A percentile compares a stretch with the other conserved stretches of the same genome.
These are phyloP conservation scores for Eptesicus fuscus DNA, from an alignment of 2,113 vertebrate species.

Conservation along the genomic window DNA sequence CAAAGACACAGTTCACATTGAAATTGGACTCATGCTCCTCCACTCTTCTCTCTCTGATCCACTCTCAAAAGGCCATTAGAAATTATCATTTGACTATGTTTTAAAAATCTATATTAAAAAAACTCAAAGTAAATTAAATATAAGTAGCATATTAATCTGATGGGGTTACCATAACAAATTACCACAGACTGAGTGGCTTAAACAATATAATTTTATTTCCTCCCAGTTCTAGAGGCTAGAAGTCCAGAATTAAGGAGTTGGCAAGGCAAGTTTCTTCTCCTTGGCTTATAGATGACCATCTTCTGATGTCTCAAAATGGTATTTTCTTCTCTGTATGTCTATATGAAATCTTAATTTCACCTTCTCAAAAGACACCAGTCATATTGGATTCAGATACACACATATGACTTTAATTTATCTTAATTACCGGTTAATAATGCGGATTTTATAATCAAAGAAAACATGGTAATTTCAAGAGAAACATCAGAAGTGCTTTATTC, in stretches of 20 bases:
- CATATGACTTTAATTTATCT: not conserved
- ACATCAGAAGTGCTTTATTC: too few relatives aligned
- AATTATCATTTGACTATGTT: too few relatives aligned
- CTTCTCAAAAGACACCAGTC: not conserved
- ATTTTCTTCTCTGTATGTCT: not conserved
- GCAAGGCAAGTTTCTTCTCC: not conserved
- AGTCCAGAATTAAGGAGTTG: not conserved
- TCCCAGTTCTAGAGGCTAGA: not conserved
- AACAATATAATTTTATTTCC: not conserved
- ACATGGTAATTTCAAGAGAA: too few relatives aligned
- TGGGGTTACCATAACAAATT: not conserved
- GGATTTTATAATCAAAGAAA: too few relatives aligned
- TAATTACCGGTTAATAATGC: not conserved
- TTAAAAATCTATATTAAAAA: not conserved
- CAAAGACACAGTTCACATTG: too few relatives aligned
- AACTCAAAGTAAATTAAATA: too few relatives aligned
- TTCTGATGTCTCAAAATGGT: not conserved
- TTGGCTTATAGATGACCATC: rapidly evolving
- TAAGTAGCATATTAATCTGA: not conserved
- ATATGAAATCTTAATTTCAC: too few relatives aligned
- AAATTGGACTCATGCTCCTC: too few relatives aligned
- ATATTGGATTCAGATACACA: not conserved
- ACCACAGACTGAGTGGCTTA: not conserved
- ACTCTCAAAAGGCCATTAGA: too few relatives aligned
- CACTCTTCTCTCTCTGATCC: too few relatives aligned